These are phyloP conservation scores for Chymomyza costata DNA, from an alignment of 1,140 invertebrate genomes.

Conservation along the genomic window DNA sequence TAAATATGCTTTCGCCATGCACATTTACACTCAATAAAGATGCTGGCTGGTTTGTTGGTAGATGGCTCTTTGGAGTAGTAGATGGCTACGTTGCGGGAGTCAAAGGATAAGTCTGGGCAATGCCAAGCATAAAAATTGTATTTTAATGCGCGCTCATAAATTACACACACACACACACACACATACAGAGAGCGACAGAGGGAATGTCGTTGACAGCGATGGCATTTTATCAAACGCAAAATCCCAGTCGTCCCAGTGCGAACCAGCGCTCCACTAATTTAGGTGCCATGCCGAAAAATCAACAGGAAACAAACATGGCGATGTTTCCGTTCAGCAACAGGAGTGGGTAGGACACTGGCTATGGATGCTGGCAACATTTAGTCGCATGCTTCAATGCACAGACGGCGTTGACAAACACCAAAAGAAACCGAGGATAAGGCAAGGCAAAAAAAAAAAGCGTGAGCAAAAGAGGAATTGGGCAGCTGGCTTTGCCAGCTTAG, in stretches of 20 bases:
- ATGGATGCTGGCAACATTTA: constrained; percentile 33
- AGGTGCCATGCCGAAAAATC: constrained; percentile 61
- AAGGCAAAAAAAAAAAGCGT: neutral
- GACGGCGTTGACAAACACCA: constrained; percentile 51
- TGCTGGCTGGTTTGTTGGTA: constrained; percentile 29
- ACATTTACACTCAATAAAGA: constrained; percentile 73
- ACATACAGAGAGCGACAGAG: constrained; percentile 10
- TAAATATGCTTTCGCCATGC: constrained; percentile 73
- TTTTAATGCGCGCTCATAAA: constrained; percentile 69
- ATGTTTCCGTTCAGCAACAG: neutral
- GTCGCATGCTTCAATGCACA: constrained; percentile 47
- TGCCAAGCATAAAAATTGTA: constrained; percentile 71
- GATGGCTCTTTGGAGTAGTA: constrained; percentile 23
- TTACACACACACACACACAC: constrained; percentile 43
- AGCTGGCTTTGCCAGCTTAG: neutral
- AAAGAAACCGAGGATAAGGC: neutral
- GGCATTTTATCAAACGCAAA: constrained; percentile 57
- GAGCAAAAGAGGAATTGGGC: neutral
- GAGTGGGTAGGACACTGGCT: constrained; percentile 1
- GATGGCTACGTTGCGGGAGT: constrained; percentile 36
- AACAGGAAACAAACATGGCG: constrained; percentile 64
- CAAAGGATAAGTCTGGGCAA: constrained; percentile 68
- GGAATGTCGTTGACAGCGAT: constrained; percentile 43
- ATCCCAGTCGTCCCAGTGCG: constrained; percentile 3
- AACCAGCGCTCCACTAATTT: constrained; percentile 62